Evolutionary conservation across 2,888 invertebrate species (phyloP).

Genomic region (Oeneis ivallda): DNA sequence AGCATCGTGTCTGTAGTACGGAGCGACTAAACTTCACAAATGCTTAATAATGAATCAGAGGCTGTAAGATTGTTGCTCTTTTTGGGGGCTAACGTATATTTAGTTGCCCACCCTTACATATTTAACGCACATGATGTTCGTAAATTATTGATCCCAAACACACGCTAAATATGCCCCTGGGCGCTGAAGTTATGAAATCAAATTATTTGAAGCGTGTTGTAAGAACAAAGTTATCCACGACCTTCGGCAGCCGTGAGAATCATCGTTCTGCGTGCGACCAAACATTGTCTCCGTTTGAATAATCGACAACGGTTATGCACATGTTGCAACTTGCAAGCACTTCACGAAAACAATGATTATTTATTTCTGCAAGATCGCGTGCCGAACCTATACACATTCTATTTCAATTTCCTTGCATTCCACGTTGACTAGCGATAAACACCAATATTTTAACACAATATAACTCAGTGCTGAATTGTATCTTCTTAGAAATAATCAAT

Average conservation of each 20-base stretch:
- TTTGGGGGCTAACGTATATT: not conserved
- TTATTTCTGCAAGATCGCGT: slow-evolving; percentile 57
- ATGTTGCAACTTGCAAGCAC: slow-evolving; percentile 57
- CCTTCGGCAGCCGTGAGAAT: slow-evolving; percentile 79
- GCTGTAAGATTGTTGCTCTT: too few species aligned
- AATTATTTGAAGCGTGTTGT: slow-evolving; percentile 78
- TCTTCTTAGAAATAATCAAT: not conserved
- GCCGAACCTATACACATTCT: slow-evolving; percentile 37
- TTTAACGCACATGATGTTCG: slow-evolving; percentile 25
- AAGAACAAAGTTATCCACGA: slow-evolving; percentile 73
- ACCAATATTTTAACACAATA: not conserved
- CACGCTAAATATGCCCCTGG: slow-evolving; percentile 57
- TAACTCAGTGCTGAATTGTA: not conserved
- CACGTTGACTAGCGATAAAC: not conserved
- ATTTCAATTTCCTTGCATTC: slow-evolving; percentile 14
- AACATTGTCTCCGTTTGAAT: slow-evolving; percentile 77
- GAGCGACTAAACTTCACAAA: too few species aligned
- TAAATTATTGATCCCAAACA: slow-evolving; percentile 31
- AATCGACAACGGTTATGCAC: slow-evolving; percentile 68
- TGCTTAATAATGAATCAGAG: too few species aligned
- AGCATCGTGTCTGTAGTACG: too few species aligned
- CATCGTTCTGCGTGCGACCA: slow-evolving; percentile 66
- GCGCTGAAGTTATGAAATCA: slow-evolving; percentile 73
- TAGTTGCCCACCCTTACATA: not conserved
- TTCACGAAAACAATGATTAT: slow-evolving; percentile 55